A percentile compares a stretch with the other conserved stretches of the same genome.
Evolutionary conservation across 2,113 vertebrate species (phyloP).

Genomic region (Boleophthalmus pectinirostris): DNA sequence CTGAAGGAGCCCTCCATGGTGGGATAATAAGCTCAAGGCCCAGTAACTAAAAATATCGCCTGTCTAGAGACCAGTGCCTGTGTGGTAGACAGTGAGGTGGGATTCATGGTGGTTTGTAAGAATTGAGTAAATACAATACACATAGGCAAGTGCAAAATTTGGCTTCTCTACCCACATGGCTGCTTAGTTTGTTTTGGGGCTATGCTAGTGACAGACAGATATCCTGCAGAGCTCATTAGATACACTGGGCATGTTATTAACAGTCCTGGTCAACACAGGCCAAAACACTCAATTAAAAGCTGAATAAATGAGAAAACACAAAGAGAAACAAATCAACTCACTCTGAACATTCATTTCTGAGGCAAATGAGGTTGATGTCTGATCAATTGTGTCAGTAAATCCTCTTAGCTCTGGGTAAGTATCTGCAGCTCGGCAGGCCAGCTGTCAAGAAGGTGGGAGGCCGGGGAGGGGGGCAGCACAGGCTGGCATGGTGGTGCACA

Average conservation of each 20-base stretch:
- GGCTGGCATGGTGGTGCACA: conserved; percentile 6
- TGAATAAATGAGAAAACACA: neutral
- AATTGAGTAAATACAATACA: neutral
- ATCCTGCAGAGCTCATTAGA: conserved; percentile 58
- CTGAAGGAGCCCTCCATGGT: conserved; percentile 55
- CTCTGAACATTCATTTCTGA: conserved; percentile 64
- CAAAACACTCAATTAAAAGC: neutral
- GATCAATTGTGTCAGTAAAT: conserved; percentile 78
- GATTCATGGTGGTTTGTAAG: neutral
- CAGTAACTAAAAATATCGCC: conserved; percentile 71
- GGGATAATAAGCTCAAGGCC: conserved; percentile 65
- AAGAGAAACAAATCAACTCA: conserved; percentile 12
- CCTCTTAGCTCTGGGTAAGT: conserved; percentile 73
- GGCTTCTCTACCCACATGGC: neutral
- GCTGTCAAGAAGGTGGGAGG: conserved; percentile 76
- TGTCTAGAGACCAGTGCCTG: conserved; percentile 45
- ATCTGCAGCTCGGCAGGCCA: conserved; percentile 74
- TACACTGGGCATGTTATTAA: conserved; percentile 61
- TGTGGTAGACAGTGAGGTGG: neutral
- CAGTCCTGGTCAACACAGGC: conserved; percentile 38
- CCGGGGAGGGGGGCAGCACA: conserved; percentile 12
- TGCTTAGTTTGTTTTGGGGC: conserved; percentile 5
- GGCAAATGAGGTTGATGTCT: conserved; percentile 79
- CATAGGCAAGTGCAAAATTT: neutral
- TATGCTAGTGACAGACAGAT: conserved; percentile 39